Percentiles rank a stretch among this genome's conserved stretches.
Evolutionary conservation across 2,888 invertebrate species (phyloP).

Genomic region (Ormia ochracea): DNA sequence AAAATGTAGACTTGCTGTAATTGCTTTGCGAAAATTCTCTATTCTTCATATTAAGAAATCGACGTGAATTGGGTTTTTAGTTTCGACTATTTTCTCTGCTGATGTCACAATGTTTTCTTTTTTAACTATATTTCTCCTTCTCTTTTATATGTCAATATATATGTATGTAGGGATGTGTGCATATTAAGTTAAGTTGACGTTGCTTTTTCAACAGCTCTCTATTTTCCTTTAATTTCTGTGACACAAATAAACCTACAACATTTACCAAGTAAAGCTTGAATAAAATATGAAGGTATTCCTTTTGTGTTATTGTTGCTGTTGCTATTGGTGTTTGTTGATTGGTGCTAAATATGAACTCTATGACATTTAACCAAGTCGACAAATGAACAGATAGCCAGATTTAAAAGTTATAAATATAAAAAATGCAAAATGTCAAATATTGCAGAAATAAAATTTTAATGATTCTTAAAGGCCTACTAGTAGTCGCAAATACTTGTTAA

Average conservation of each 20-base stretch:
- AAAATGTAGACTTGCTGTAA: not conserved
- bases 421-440: slow-evolving; percentile 48
- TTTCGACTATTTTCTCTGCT: slow-evolving; percentile 35
- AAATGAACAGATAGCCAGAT: slow-evolving; percentile 4
- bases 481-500: slow-evolving; percentile 11
- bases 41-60: not conserved
- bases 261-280: not conserved
- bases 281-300: not conserved
- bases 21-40: slow-evolving; percentile 9
- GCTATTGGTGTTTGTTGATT: slow-evolving; percentile 1
- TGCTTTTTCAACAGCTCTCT: not conserved
- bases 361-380: slow-evolving; percentile 49
- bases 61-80: slow-evolving; percentile 35
- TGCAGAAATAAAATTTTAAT: slow-evolving; percentile 30
- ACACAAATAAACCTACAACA: slow-evolving; percentile 46
- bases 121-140: not conserved
- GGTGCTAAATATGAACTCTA: slow-evolving; percentile 52
- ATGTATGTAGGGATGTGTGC: slow-evolving; percentile 8
- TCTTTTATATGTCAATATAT: not conserved
- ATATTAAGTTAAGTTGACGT: slow-evolving; percentile 45
- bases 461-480: slow-evolving; percentile 27
- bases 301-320: not conserved
- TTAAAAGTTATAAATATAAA: slow-evolving; percentile 19
- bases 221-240: slow-evolving; percentile 6
- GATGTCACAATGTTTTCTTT: slow-evolving; percentile 46